Evolutionary conservation across 2,113 vertebrate genomes (phyloP), one percentile per base, ranked within the genome.

Genomic region (Ochotona curzoniae): DNA sequence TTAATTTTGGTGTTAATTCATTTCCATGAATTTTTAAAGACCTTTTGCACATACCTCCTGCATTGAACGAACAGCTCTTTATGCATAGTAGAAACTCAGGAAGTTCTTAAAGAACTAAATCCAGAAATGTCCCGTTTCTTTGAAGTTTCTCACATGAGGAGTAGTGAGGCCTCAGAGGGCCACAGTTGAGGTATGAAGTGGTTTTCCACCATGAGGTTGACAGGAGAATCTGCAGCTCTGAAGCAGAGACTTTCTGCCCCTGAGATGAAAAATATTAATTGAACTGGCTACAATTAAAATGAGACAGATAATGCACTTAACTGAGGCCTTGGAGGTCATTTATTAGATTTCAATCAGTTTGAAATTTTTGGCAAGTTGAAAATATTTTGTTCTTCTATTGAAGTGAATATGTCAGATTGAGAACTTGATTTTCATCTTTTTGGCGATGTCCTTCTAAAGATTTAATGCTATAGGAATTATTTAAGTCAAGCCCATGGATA

Each of bases 371-470:
- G 26, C 78, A 54, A 54, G 30, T 85, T 88, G 51, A 92, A 82
- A 92, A 85, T 86, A 85, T 38, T 93, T 90, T 90, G 35, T 93
- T 92, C 26, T 84, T n/a, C 12, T 91, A 1, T 61, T 94, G 54
- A 89, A 86, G 15, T 93, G 82, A 89, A 25, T 85, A 51, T 74
- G 32, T 94, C 47, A 64, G 23, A 11, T 32, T 38, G 17, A 94
- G 63, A 79, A 61, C n/a, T 84, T 94, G 54, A 35, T 30, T 92
- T 28, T 92, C 35, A 1, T 54, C 8, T 74, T 30, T 49, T 76
- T 86, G 67, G 66, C 26, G 32, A 49, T 90, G 38, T 70, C 25
- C 38, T 87, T 86, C 78, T 54, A 92, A 83, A 91, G 67, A 76
- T 71, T 15, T 87, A 63, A 32, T 83, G 11, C 63, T 90, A 28